Conservation (phyloP, 2,113 vertebrate genomes). For the Marmota flaviventris region DNA sequence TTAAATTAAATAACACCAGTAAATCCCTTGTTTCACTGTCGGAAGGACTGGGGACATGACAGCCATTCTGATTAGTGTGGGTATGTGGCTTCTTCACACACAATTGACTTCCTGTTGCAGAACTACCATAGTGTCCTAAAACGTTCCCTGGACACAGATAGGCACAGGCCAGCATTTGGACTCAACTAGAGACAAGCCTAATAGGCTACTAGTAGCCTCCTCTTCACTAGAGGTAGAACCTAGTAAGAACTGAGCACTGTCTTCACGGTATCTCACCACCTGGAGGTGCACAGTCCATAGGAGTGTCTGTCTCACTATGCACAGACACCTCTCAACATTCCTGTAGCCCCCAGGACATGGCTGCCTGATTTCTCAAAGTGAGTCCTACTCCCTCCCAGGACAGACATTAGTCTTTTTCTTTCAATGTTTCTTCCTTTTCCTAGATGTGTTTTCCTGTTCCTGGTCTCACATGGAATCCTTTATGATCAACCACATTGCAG, state of each 20-base stretch:
- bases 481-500: neutral
- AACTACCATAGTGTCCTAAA: neutral
- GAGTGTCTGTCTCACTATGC: neutral
- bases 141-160: fast-evolving
- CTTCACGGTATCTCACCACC: neutral
- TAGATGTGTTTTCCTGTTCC: neutral
- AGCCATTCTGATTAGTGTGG: neutral
- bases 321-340: neutral
- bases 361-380: neutral
- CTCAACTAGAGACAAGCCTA: neutral
- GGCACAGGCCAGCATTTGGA: neutral
- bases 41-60: neutral
- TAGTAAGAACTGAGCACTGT: neutral
- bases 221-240: neutral
- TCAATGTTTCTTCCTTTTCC: neutral
- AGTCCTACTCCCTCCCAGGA: neutral
- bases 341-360: neutral
- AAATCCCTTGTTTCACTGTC: neutral
- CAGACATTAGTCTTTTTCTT: neutral
- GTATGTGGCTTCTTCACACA: neutral
- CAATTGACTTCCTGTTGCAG: neutral
- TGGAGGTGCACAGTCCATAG: neutral
- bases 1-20: neutral
- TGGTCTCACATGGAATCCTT: neutral
- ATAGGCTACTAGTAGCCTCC: neutral